These are phyloP conservation scores for Clarias gariepinus DNA, from an alignment of 2,113 vertebrate genomes.

Conservation along the genomic window DNA sequence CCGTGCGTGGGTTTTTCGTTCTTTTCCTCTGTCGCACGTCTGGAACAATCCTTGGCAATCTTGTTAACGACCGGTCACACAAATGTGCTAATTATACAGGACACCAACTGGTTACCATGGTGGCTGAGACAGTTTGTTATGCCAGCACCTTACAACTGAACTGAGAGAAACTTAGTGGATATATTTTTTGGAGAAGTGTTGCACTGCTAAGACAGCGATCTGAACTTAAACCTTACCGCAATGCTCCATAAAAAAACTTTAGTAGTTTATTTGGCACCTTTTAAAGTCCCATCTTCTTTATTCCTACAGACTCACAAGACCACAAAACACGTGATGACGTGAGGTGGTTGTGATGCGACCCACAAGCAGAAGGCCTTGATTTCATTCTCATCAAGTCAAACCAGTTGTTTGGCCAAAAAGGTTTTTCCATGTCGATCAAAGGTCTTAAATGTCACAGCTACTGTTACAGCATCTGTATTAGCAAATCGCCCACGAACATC, in stretches of 20 bases:
- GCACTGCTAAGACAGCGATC: not conserved
- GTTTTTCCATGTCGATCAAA: not conserved
- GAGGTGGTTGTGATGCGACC: not conserved
- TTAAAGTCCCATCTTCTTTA: not conserved
- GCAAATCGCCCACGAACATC: not conserved
- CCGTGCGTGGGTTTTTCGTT: not conserved
- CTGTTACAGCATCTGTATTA: not conserved
- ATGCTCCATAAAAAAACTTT: too few relatives aligned
- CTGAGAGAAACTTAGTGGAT: not conserved
- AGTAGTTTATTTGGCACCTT: not conserved
- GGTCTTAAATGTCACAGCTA: not conserved
- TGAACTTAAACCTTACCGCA: not conserved
- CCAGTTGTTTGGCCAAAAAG: not conserved
- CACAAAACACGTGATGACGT: not conserved
- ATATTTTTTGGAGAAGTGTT: constrained; percentile 1
- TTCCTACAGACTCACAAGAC: not conserved
- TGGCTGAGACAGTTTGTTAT: not conserved
- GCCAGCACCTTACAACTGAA: not conserved
- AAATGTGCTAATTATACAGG: constrained; percentile 40
- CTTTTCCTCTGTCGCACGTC: constrained; percentile 16
- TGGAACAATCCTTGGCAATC: constrained; percentile 24
- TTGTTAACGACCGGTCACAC: constrained; percentile 16
- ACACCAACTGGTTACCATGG: constrained; percentile 22
- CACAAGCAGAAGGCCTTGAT: not conserved
- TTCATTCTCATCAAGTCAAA: not conserved